Evolutionary conservation across 2,113 vertebrate species (phyloP).

Genomic region (Solea solea): DNA sequence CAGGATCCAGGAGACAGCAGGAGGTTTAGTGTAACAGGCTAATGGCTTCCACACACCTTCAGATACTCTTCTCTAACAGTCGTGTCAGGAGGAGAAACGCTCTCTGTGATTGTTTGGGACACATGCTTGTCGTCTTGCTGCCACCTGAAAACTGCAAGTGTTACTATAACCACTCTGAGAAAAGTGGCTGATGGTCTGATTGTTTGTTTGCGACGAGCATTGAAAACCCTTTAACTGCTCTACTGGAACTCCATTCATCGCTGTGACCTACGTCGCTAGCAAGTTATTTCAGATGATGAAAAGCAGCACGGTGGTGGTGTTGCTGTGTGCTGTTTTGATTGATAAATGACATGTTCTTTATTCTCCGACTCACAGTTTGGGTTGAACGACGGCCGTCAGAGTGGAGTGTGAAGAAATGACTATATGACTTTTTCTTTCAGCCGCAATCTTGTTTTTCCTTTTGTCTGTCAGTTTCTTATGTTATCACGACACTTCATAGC

Average conservation of each 20-base stretch:
- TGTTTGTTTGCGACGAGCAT: slow-evolving; percentile 3
- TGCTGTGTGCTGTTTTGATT: slow-evolving; percentile 37
- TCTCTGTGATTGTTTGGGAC: slow-evolving; percentile 15
- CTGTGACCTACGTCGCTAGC: slow-evolving; percentile 47
- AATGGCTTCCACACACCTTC: slow-evolving; percentile 17
- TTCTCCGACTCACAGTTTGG: slow-evolving; percentile 20
- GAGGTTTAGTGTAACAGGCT: background rate
- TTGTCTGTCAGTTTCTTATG: slow-evolving; percentile 5
- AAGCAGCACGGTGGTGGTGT: slow-evolving; percentile 37
- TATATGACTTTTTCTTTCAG: slow-evolving; percentile 18
- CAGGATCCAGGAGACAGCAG: background rate
- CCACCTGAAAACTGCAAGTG: slow-evolving; percentile 70
- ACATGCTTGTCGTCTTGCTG: slow-evolving; percentile 32
- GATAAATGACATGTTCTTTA: slow-evolving; percentile 33
- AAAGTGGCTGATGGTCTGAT: slow-evolving; percentile 12
- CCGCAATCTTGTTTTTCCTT: slow-evolving; percentile 38
- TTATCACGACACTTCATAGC: slow-evolving; percentile 44
- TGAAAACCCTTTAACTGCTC: slow-evolving; percentile 27
- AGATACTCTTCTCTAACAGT: slow-evolving; percentile 6
- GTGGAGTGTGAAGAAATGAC: slow-evolving; percentile 26
- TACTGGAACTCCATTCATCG: slow-evolving; percentile 51
- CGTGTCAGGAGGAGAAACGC: slow-evolving; percentile 15
- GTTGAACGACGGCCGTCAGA: slow-evolving; percentile 21
- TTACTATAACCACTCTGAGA: slow-evolving; percentile 46
- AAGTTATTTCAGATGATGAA: slow-evolving; percentile 33